Evolutionary conservation across 30 jellyfish, hydroid and myxozoan genomes (phyloP).

Genomic region (Sanderia malayensis): DNA sequence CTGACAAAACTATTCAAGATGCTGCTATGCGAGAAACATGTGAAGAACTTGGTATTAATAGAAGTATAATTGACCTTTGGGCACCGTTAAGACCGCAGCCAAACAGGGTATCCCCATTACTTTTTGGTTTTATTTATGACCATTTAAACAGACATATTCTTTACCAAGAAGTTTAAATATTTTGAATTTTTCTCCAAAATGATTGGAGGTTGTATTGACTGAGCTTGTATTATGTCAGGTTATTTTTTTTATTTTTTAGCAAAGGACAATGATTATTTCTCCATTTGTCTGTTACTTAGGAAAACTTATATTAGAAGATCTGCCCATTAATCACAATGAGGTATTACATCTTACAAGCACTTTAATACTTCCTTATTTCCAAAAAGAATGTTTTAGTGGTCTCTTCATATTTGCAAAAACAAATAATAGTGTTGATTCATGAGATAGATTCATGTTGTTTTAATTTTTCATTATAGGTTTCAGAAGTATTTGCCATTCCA

Average conservation of each 20-base stretch:
- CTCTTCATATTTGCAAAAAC: not conserved
- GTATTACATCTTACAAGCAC: not conserved
- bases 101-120: conserved; percentile 51
- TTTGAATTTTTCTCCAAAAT: not conserved
- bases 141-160: too few species aligned
- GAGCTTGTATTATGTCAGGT: too few species aligned
- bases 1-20: conserved; percentile 12
- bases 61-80: conserved; percentile 37
- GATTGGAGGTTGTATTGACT: not conserved
- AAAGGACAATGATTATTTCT: not conserved
- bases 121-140: too few species aligned
- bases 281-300: not conserved
- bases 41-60: conserved; percentile 48
- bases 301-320: not conserved
- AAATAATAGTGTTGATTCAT: not conserved
- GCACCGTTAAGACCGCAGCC: conserved; percentile 9
- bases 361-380: not conserved
- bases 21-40: conserved; percentile 50
- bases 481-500: conserved; percentile 71
- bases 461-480: conserved; percentile 38
- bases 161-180: conserved; percentile 1
- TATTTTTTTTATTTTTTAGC: not conserved
- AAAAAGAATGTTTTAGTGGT: not conserved
- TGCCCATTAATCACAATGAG: not conserved
- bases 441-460: not conserved